These are phyloP conservation scores for Corbicula japonica DNA, from an alignment of 2,888 invertebrate genomes.

Conservation along the genomic window DNA sequence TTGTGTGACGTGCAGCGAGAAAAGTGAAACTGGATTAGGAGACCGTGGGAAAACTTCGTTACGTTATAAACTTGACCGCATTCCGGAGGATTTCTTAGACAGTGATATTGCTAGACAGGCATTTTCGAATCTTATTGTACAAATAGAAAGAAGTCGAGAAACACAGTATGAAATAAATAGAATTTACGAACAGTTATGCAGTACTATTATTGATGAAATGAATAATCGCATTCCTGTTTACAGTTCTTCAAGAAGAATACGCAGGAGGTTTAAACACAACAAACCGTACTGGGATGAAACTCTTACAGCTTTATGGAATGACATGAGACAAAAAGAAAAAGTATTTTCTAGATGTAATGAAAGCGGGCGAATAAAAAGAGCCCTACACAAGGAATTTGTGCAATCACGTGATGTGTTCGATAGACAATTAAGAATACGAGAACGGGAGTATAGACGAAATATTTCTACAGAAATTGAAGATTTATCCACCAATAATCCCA, in stretches of 20 bases:
- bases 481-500: slow-evolving; percentile 27
- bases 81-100: slow-evolving; percentile 2
- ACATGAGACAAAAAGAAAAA: slow-evolving; percentile 12
- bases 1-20: no score
- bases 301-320: slow-evolving; percentile 27
- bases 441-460: not conserved
- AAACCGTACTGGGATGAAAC: no score
- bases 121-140: not conserved
- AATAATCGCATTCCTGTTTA: slow-evolving; percentile 9
- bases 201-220: slow-evolving; percentile 29
- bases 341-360: slow-evolving; percentile 9
- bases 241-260: not conserved
- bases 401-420: slow-evolving; percentile 1
- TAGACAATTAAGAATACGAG: slow-evolving; percentile 13
- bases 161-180: slow-evolving; percentile 4
- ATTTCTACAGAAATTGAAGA: slow-evolving; percentile 38
- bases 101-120: slow-evolving; percentile 2
- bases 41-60: not conserved
- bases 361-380: no score
- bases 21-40: no score
- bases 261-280: not conserved
- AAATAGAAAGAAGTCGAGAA: slow-evolving; percentile 16
- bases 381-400: no score
- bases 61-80: slow-evolving; percentile 6
- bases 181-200: slow-evolving; percentile 12